Base-by-base conservation (phyloP, 2,888 invertebrate genomes). In the Eutolmus rufibarbis region DNA sequence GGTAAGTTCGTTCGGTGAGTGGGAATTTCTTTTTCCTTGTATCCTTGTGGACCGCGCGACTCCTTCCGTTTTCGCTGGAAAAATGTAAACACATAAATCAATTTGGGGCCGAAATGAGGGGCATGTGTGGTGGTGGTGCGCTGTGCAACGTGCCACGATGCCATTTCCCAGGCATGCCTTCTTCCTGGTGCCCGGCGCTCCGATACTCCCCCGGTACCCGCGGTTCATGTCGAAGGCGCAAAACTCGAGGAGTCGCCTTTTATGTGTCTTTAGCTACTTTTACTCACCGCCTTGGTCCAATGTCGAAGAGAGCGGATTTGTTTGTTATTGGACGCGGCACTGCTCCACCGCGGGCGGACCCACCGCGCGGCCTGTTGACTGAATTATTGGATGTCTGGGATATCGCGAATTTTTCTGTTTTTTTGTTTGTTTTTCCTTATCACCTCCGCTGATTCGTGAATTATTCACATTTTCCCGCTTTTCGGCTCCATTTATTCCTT, bases 1-100 rank as follows among this genome's bases (percentile, higher is more conserved):
- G 56, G 43, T 57, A 81, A 46, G 34, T 28, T 81, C 66, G 66
- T 82, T 57, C 57, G 82, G 82, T 82, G 82, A 57, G 82, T 82
- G 37, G 28, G 28, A 34, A 23, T 14, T 12, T 46, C 12, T 40
- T 43, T 85, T 74, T 74, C 23, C 23, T 74, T 76, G 23, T 34
- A 19, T 86, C 51, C 28, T 16, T 31, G 46, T 28, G n/a, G 19
- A 34, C 31, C 19, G 23, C 84, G 12, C 28, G 23, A 40, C 46
- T 43, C 56, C 16, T 78, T 56, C 51, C 56, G 9, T 46, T 23
- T 46, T 16, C 23, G 66, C 34, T 82, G 82, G 82, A 66, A 79
- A 86, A 86, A 86, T 86, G 86, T 86, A 86, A 86, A 86, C 86
- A 86, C 86, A 86, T 86, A 86, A 86, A 86, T 86, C 86, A 86